A percentile compares a stretch with the other conserved stretches of the same genome.
These are phyloP conservation scores for Caloenas nicobarica DNA, from an alignment of 2,113 vertebrate species.

Conservation along the genomic window DNA sequence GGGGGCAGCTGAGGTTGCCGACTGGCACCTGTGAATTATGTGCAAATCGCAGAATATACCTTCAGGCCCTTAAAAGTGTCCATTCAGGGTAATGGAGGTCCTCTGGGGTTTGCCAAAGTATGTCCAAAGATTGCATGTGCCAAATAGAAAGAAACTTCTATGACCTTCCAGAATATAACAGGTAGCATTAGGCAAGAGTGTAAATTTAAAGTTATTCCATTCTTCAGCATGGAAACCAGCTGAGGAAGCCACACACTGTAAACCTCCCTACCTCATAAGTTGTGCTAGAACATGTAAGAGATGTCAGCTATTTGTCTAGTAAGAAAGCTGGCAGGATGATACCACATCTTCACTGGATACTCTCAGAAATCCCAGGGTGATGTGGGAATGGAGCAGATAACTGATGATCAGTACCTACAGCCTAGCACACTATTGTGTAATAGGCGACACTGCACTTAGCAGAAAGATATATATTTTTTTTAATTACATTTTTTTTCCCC, in stretches of 20 bases:
- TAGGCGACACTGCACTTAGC: too few relatives aligned
- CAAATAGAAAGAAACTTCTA: not conserved
- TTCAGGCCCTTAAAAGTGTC: not conserved
- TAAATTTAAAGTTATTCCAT: not conserved
- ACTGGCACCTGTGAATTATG: not conserved
- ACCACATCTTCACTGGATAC: not conserved
- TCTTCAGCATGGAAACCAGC: not conserved
- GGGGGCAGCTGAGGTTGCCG: fast-evolving
- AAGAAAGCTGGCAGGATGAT: not conserved
- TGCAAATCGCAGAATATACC: not conserved
- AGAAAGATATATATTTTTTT: not conserved
- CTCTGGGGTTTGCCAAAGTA: not conserved
- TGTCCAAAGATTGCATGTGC: not conserved
- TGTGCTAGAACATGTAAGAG: too few relatives aligned
- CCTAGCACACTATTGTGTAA: fast-evolving
- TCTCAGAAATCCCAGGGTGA: too few relatives aligned
- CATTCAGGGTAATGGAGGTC: not conserved
- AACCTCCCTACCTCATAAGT: not conserved
- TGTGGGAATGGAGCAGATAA: not conserved
- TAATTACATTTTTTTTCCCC: not conserved
- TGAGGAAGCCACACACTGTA: not conserved
- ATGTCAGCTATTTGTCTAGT: not conserved
- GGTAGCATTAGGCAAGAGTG: not conserved
- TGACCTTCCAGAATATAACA: not conserved
- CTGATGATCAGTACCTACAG: not conserved